A percentile compares a stretch with the other conserved stretches of the same genome.
phyloP scores from a whole-genome alignment of 2,888 invertebrate genomes.

The Xestobium rufovillosum region DNA sequence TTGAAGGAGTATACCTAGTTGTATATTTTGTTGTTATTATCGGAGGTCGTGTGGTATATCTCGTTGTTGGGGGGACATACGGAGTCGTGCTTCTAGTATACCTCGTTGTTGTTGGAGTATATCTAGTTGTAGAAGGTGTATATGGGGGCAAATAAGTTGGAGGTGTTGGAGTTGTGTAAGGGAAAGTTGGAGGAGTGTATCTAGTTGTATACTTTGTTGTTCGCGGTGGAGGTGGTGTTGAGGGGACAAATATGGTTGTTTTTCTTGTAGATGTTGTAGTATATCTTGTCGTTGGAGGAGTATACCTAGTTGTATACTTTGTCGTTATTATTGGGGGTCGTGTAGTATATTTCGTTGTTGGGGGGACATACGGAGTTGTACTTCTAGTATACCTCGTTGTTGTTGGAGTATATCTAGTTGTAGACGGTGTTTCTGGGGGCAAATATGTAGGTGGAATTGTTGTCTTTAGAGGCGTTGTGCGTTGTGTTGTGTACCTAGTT shows the following conservation, averaged over 20 bases:
- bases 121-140: background rate
- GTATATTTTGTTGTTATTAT: background rate
- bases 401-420: background rate
- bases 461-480: no score
- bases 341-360: background rate
- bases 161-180: background rate
- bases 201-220: background rate
- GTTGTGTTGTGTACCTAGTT: no score
- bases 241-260: background rate
- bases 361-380: no score
- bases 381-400: background rate
- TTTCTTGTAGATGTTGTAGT: background rate
- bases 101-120: background rate
- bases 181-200: background rate
- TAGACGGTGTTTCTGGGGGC: background rate
- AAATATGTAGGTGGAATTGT: background rate
- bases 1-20: background rate
- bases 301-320: background rate
- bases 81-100: background rate
- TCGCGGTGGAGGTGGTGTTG: constrained; percentile 1
- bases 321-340: background rate
- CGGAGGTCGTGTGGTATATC: background rate
- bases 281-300: background rate
- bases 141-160: background rate
- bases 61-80: no score